Conservation (phyloP, 2,797 vertebrate genomes). For the Orientallactaga sibirica region DNA sequence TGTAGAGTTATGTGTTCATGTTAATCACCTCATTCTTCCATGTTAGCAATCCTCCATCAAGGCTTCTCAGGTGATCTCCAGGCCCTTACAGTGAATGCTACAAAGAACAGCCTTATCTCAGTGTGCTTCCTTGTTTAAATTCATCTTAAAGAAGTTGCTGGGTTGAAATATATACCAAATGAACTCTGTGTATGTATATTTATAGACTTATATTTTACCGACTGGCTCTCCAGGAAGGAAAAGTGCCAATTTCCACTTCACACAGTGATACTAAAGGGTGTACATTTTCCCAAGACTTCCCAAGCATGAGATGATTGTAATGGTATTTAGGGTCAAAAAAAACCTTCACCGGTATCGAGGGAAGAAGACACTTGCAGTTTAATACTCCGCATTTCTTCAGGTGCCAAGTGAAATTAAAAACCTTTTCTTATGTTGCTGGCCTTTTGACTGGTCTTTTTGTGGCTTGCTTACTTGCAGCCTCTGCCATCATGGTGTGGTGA, state of each 20-base stretch:
- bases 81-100: background rate
- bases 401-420: background rate
- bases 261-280: background rate
- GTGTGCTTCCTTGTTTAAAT: conserved; percentile 9
- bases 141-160: background rate
- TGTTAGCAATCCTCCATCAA: background rate
- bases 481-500: background rate
- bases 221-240: background rate
- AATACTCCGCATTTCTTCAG: background rate
- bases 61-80: background rate
- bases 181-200: background rate
- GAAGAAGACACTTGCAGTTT: background rate
- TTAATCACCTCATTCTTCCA: background rate
- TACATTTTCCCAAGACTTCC: background rate
- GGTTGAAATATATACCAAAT: background rate
- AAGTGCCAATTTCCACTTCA: background rate
- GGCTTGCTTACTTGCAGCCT: background rate
- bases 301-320: background rate
- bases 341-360: background rate
- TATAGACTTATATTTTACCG: background rate
- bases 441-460: background rate
- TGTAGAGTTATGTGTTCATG: background rate
- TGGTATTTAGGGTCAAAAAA: background rate
- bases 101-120: background rate
- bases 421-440: background rate